A percentile compares a stretch with the other conserved stretches of the same genome.
These are phyloP conservation scores for Ophioninae sp. DNA, from an alignment of 2,888 invertebrate species.

Conservation along the genomic window DNA sequence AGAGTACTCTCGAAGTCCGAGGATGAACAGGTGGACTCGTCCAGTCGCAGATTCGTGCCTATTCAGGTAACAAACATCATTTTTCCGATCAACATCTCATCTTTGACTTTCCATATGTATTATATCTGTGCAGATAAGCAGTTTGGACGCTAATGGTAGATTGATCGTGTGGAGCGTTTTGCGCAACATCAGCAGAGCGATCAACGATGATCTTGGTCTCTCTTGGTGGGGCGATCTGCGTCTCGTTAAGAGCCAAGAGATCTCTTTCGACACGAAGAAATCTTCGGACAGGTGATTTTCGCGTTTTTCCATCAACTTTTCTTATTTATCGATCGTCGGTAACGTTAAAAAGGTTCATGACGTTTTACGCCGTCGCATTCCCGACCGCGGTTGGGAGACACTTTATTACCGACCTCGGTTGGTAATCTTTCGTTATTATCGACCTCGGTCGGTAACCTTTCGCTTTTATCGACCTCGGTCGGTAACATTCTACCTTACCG, in stretches of 20 bases:
- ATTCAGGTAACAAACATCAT: conserved; percentile 71
- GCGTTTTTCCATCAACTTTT: conserved; percentile 1
- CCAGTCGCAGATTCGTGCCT: conserved; percentile 73
- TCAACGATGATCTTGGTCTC: conserved; percentile 75
- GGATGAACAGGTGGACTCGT: conserved; percentile 61
- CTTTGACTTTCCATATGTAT: not conserved
- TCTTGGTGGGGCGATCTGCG: conserved; percentile 80
- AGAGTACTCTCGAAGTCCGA: conserved; percentile 75
- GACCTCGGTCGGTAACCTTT: not conserved
- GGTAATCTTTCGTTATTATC: no score
- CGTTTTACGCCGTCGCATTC: not conserved
- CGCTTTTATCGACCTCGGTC: no score
- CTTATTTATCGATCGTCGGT: not conserved
- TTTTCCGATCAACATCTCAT: not conserved
- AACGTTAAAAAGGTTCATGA: not conserved
- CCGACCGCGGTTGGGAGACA: not conserved
- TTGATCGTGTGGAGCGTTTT: conserved; percentile 82
- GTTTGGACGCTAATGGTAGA: conserved; percentile 82
- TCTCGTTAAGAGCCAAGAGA: conserved; percentile 80
- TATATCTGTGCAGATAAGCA: conserved; percentile 79
- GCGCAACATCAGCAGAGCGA: conserved; percentile 69
- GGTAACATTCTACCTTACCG: not conserved
- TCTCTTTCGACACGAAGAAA: conserved; percentile 72
- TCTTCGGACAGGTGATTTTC: conserved; percentile 56
- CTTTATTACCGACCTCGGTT: no score